Conservation (phyloP, 2,797 vertebrate species). For the Phalanger gymnotis region DNA sequence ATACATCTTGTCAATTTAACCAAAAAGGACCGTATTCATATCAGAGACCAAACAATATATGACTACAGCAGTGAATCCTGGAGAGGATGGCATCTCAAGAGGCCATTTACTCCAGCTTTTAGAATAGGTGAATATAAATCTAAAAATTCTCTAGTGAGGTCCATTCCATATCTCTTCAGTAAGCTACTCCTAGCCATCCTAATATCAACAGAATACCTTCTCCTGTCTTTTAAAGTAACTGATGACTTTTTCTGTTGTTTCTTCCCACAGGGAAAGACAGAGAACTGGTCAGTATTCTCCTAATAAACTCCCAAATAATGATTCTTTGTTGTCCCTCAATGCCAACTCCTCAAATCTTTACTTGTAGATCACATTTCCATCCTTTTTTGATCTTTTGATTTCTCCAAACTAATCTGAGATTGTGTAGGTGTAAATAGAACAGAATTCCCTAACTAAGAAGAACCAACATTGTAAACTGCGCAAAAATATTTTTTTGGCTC, state of each 20-base stretch:
- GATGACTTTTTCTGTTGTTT: background rate
- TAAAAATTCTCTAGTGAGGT: background rate
- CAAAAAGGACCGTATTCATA: background rate
- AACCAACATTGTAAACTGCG: no score
- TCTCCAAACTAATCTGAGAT: background rate
- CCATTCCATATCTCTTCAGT: background rate
- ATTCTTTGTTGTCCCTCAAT: background rate
- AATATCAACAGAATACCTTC: background rate
- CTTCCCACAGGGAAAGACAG: background rate
- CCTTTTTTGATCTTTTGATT: background rate
- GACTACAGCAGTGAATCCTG: no score
- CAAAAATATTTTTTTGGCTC: background rate
- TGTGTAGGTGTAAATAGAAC: background rate
- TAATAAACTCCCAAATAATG: background rate
- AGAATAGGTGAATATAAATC: background rate
- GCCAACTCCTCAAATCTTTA: background rate
- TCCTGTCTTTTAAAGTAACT: background rate
- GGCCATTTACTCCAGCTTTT: background rate
- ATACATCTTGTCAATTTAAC: background rate
- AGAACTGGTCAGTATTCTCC: background rate
- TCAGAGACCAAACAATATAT: background rate
- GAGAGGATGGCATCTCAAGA: background rate
- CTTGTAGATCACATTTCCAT: background rate
- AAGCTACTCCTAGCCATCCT: background rate
- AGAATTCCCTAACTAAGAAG: background rate